Evolutionary conservation across 2,113 vertebrate species (phyloP).

Genomic region (Barbus barbus): DNA sequence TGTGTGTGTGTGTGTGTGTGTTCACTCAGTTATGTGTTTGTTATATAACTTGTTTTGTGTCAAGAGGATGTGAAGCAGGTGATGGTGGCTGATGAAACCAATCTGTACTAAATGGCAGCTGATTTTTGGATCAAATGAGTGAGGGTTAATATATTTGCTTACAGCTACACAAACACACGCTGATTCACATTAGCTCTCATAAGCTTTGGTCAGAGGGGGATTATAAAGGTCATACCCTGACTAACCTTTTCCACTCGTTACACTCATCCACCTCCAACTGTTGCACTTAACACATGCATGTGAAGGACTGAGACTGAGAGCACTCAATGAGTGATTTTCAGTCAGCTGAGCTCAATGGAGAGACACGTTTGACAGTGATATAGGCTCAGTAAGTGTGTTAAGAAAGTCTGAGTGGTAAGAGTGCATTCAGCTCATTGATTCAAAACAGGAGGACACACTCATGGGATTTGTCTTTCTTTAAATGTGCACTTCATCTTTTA

Average conservation of each 20-base stretch:
- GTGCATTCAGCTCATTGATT: background rate
- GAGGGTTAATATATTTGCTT: background rate
- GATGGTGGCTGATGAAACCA: background rate
- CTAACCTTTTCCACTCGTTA: slow-evolving; percentile 18
- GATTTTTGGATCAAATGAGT: background rate
- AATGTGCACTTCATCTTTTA: background rate
- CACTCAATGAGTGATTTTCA: background rate
- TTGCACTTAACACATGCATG: background rate
- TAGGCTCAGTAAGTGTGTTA: background rate
- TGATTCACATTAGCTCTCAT: background rate
- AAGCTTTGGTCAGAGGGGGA: background rate
- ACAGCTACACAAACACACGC: slow-evolving; percentile 24
- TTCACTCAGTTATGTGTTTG: background rate
- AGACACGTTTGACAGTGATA: background rate
- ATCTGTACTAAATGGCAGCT: background rate
- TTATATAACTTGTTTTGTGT: background rate
- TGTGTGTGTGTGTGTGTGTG: background rate
- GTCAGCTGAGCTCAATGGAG: slow-evolving; percentile 4
- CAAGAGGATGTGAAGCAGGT: background rate
- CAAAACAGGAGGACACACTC: background rate
- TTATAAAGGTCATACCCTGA: slow-evolving; percentile 4
- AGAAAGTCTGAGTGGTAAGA: background rate
- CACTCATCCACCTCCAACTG: background rate
- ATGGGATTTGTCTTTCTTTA: background rate
- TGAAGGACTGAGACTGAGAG: background rate